Evolutionary conservation across 2,797 vertebrate genomes (phyloP).

Genomic region (Staurois parvus): DNA sequence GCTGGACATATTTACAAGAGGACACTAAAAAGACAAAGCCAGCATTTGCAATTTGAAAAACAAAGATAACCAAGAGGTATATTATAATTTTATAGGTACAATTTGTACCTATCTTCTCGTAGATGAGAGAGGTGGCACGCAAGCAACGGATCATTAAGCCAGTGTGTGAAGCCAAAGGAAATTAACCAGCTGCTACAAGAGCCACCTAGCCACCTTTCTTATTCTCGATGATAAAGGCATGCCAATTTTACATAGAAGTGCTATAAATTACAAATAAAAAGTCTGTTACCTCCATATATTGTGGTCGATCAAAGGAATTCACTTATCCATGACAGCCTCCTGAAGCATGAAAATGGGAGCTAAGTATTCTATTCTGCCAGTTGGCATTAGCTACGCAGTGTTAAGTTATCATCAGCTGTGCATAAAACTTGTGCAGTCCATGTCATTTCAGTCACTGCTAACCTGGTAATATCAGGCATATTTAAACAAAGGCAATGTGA

Average conservation of each 20-base stretch:
- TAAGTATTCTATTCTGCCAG: constrained; percentile 48
- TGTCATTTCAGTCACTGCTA: constrained; percentile 28
- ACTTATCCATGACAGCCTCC: constrained; percentile 65
- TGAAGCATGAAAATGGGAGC: constrained; percentile 57
- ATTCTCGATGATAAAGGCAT: constrained; percentile 65
- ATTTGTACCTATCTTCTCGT: constrained; percentile 84
- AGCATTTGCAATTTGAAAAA: constrained; percentile 74
- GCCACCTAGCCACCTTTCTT: constrained; percentile 81
- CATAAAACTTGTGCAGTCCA: constrained; percentile 44
- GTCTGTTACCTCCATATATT: constrained; percentile 65
- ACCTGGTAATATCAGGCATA: constrained; percentile 37
- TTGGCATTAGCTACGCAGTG: constrained; percentile 43
- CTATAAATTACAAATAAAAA: constrained; percentile 70
- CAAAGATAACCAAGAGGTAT: constrained; percentile 78
- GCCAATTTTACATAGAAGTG: constrained; percentile 71
- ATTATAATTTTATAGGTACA: constrained; percentile 83
- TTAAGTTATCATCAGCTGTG: constrained; percentile 48
- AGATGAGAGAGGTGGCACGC: constrained; percentile 85
- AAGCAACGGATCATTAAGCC: constrained; percentile 85
- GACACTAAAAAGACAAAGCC: constrained; percentile 68
- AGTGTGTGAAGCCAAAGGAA: constrained; percentile 84
- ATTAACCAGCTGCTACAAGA: constrained; percentile 85
- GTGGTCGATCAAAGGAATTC: constrained; percentile 66
- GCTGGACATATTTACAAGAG: constrained; percentile 63
- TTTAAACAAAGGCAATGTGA: constrained; percentile 46